phyloP scores from a whole-genome alignment of 30 jellyfish, hydroid and myxozoan genomes.

The Turritopsis rubra region DNA sequence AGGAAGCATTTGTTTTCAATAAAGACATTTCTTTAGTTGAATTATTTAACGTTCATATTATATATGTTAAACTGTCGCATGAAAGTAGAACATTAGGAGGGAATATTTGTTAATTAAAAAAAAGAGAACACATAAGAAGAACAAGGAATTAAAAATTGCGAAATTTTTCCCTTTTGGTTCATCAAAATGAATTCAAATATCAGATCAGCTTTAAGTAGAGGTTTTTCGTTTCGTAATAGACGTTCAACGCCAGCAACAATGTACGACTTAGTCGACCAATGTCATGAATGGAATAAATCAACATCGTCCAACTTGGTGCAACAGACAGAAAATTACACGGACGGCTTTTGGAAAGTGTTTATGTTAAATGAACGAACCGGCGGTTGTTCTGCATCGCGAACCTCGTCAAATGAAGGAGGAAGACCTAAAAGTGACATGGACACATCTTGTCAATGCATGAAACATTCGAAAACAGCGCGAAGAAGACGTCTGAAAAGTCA shows the following conservation, averaged over 20 bases:
- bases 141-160: background rate
- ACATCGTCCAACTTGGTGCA: conserved; percentile 1
- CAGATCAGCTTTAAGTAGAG: background rate
- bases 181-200: background rate
- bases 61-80: background rate
- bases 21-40: background rate
- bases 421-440: background rate
- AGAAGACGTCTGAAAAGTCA: conserved; percentile 90
- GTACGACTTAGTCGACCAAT: conserved; percentile 27
- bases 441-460: conserved; percentile 54
- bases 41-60: background rate
- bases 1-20: background rate
- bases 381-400: background rate
- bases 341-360: conserved; percentile 28
- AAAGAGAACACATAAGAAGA: background rate
- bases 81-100: background rate
- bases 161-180: background rate
- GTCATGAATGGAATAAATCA: conserved; percentile 32
- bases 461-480: conserved; percentile 89
- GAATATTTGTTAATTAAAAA: background rate
- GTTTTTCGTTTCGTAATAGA: conserved; percentile 4
- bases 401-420: background rate
- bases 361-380: conserved; percentile 24
- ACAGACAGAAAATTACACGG: background rate
- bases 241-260: conserved; percentile 38